Percentiles rank a stretch among this genome's conserved stretches.
Evolutionary conservation across 2,888 invertebrate species (phyloP).

Genomic region (Thelaira solivaga): DNA sequence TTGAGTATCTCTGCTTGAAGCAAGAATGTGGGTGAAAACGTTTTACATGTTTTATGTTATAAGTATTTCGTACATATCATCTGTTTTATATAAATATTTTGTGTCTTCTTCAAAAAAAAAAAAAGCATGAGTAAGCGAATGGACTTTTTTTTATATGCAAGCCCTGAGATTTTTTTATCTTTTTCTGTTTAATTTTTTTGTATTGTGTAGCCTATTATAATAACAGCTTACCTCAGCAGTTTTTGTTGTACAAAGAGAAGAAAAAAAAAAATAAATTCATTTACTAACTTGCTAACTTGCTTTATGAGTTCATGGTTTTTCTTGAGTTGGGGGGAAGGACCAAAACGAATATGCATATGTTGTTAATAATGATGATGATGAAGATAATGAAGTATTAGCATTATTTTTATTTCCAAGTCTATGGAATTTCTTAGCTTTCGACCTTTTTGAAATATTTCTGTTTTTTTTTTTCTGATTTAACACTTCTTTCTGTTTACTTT

Average conservation of each 20-base stretch:
- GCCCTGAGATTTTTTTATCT: constrained; percentile 39
- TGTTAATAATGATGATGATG: constrained; percentile 47
- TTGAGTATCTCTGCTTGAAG: constrained; percentile 22
- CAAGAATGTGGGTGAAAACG: constrained; percentile 24
- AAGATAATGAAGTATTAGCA: constrained; percentile 70
- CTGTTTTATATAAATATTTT: constrained; percentile 41
- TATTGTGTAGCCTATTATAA: constrained; percentile 30
- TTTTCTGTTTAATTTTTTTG: constrained; percentile 17
- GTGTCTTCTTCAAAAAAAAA: not conserved
- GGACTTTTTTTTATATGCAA: constrained; percentile 19
- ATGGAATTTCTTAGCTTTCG: constrained; percentile 57
- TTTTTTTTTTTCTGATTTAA: constrained; percentile 13
- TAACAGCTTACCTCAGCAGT: constrained; percentile 70
- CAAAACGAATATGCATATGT: constrained; percentile 23
- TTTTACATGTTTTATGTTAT: constrained; percentile 40
- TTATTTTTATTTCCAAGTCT: constrained; percentile 58
- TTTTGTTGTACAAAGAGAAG: constrained; percentile 53
- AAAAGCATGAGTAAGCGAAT: not conserved
- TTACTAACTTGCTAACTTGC: constrained; percentile 52
- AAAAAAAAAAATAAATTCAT: constrained; percentile 27
- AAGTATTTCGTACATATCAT: constrained; percentile 51
- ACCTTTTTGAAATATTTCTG: constrained; percentile 41
- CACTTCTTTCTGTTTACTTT: constrained; percentile 16
- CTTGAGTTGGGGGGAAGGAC: not conserved
- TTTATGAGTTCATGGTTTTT: constrained; percentile 50